Conservation (phyloP, 1,140 invertebrate genomes). For the Achroia grisella region DNA sequence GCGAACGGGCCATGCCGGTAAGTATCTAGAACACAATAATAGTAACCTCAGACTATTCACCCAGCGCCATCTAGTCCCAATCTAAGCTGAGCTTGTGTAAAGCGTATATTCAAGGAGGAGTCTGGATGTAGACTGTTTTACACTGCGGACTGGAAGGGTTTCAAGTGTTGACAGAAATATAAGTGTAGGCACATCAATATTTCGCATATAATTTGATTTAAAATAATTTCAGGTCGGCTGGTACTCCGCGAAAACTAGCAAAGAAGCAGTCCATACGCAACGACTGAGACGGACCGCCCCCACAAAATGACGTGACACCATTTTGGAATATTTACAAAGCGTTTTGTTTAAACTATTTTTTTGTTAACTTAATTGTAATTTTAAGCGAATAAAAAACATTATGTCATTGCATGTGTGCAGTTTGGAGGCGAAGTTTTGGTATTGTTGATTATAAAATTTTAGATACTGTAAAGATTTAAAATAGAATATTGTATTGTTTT, state of each 20-base stretch:
- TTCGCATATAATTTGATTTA: too few species aligned
- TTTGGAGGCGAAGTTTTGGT: conserved; percentile 21
- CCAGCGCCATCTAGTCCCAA: too few species aligned
- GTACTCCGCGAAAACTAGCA: conserved; percentile 24
- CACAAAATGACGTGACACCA: conserved; percentile 36
- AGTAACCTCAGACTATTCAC: too few species aligned
- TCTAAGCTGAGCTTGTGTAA: too few species aligned
- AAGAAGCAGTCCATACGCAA: conserved; percentile 34
- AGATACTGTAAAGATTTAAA: conserved; percentile 22
- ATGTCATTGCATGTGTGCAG: conserved; percentile 15
- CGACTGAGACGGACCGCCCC: conserved; percentile 41
- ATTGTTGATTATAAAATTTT: conserved; percentile 23
- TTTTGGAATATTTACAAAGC: conserved; percentile 35
- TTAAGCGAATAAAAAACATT: conserved; percentile 48
- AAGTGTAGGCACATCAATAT: too few species aligned
- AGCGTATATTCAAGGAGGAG: too few species aligned
- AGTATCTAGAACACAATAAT: too few species aligned
- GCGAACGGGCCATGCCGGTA: conserved; percentile 55
- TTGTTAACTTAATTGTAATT: conserved; percentile 31
- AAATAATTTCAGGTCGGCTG: conserved; percentile 39
- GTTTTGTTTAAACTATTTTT: conserved; percentile 31
- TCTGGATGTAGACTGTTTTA: too few species aligned
- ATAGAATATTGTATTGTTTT: conserved; percentile 33
- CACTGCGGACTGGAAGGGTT: too few species aligned
- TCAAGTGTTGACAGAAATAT: too few species aligned